Conservation (phyloP, 2,797 vertebrate species). For the Mormyrus proboscirostris region DNA sequence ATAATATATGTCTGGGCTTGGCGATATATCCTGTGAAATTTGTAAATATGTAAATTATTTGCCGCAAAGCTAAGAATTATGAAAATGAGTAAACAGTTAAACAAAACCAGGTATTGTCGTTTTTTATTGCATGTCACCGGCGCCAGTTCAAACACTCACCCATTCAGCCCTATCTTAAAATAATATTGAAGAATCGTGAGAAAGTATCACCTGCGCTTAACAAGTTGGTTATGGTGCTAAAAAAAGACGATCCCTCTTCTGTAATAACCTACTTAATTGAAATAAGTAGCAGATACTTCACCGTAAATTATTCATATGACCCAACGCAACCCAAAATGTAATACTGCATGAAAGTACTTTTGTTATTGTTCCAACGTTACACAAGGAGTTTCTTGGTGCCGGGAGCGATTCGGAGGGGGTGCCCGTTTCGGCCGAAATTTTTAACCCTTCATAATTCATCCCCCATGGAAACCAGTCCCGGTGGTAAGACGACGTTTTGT, state of each 20-base stretch:
- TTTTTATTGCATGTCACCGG: neutral
- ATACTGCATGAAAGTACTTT: neutral
- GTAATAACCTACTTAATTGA: neutral
- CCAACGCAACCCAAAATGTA: neutral
- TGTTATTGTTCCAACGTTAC: neutral
- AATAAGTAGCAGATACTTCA: neutral
- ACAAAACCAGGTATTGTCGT: neutral
- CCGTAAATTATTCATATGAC: neutral
- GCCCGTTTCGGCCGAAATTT: neutral
- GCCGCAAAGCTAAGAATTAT: neutral
- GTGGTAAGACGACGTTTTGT: neutral
- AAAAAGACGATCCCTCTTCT: neutral
- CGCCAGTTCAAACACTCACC: neutral
- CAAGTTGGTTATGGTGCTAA: neutral
- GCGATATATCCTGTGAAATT: neutral
- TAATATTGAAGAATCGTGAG: neutral
- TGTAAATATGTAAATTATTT: conserved; percentile 20
- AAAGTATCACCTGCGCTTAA: neutral
- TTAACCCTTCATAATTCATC: neutral
- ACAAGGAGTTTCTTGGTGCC: neutral
- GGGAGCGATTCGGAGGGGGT: too few relatives aligned
- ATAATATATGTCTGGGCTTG: conserved; percentile 62
- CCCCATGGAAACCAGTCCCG: neutral
- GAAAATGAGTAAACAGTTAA: neutral
- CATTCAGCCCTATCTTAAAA: neutral